Evolutionary conservation across 2,797 vertebrate species (phyloP).

Genomic region (Trachops cirrhosus): DNA sequence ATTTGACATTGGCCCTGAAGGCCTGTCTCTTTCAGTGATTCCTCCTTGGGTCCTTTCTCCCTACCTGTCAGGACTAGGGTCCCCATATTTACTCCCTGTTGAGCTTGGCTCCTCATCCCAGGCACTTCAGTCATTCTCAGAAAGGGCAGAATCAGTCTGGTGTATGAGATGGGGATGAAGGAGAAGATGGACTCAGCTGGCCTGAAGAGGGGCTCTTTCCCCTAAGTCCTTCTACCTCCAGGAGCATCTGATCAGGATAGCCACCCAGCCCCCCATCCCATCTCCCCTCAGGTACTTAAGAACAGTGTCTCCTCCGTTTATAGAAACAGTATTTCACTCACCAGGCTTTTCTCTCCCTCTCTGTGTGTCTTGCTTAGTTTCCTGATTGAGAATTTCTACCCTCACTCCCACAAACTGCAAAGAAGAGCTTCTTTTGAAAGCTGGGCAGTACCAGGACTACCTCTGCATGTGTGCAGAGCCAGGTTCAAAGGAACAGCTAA

Average conservation of each 20-base stretch:
- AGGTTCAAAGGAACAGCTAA: not conserved
- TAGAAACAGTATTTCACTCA: not conserved
- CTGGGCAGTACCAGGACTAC: not conserved
- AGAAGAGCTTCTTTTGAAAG: constrained; percentile 25
- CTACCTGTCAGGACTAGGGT: not conserved
- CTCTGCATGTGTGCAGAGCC: not conserved
- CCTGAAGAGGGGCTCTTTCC: not conserved
- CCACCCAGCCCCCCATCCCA: not conserved
- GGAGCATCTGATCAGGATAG: not conserved
- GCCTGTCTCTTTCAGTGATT: not conserved
- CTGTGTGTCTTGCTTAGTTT: constrained; percentile 28
- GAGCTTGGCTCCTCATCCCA: not conserved
- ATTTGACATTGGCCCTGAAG: not conserved
- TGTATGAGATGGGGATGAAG: not conserved
- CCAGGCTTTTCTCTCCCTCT: not conserved
- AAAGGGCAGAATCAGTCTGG: not conserved
- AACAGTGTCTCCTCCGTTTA: not conserved
- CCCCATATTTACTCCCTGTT: not conserved
- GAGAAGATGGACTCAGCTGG: not conserved
- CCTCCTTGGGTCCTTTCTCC: not conserved
- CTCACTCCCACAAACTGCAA: constrained; percentile 20
- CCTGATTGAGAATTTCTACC: constrained; percentile 47
- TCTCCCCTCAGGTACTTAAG: not conserved
- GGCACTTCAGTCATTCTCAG: not conserved
- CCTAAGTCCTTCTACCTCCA: not conserved